These are phyloP conservation scores for Ernsta delagoae DNA, from an alignment of 2,888 invertebrate genomes.

Conservation along the genomic window DNA sequence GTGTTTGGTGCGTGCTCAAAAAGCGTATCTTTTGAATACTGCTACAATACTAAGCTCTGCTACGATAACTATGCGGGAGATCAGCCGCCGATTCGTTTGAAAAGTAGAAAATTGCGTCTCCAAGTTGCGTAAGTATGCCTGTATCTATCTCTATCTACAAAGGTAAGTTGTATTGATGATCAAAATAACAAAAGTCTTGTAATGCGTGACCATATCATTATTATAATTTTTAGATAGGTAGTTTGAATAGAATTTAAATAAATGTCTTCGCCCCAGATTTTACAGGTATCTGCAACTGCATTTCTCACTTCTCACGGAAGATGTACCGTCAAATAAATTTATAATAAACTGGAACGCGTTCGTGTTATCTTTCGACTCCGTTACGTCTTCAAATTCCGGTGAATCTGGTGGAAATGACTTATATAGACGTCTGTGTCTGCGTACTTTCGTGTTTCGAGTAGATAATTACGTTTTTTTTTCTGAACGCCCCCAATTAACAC, in stretches of 20 bases:
- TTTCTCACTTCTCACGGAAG: conserved; percentile 38
- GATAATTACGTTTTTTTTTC: conserved; percentile 54
- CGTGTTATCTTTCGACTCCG: conserved; percentile 23
- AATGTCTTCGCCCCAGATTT: conserved; percentile 14
- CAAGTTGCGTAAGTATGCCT: not conserved
- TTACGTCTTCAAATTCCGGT: conserved; percentile 27
- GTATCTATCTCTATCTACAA: not conserved
- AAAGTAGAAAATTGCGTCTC: not conserved
- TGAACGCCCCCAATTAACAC: conserved; percentile 63
- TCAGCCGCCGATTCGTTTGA: not conserved
- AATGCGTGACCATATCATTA: not conserved
- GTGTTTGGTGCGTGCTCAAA: conserved; percentile 46
- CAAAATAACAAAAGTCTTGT: not conserved
- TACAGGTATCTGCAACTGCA: conserved; percentile 29
- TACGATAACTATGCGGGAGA: conserved; percentile 13
- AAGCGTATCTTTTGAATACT: conserved; percentile 22
- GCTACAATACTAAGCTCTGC: not conserved
- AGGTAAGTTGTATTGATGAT: not conserved
- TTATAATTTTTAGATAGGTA: not conserved
- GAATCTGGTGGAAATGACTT: conserved; percentile 11
- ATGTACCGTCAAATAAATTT: conserved; percentile 33
- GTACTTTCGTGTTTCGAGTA: conserved; percentile 43
- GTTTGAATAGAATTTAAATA: not conserved
- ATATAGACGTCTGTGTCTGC: conserved; percentile 22
- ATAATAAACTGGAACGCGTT: conserved; percentile 31